Percentiles rank a stretch among this genome's conserved stretches.
Conservation (phyloP, 2,888 invertebrate species). For the Macrophya alboannulata region DNA sequence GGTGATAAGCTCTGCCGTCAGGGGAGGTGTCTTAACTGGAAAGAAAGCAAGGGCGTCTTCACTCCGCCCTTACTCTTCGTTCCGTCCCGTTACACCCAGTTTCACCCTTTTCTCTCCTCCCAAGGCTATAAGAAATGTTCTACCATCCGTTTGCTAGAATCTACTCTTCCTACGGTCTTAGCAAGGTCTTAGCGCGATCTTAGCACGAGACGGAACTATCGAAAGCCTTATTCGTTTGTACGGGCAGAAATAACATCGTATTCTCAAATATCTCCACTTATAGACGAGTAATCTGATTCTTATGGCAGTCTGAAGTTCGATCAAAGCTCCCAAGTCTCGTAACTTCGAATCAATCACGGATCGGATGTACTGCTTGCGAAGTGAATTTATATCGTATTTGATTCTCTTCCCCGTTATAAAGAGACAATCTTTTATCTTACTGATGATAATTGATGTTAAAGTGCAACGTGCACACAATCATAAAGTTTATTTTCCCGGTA, state of each 20-base stretch:
- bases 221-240: background rate
- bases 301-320: background rate
- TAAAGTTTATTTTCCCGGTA: background rate
- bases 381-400: background rate
- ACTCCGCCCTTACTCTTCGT: constrained; percentile 53
- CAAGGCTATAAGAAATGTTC: constrained; percentile 47
- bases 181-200: constrained; percentile 38
- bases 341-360: constrained; percentile 1
- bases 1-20: constrained; percentile 62
- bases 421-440: background rate
- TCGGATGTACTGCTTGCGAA: background rate
- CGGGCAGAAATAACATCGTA: background rate
- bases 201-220: constrained; percentile 34
- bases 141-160: constrained; percentile 50
- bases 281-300: constrained; percentile 24
- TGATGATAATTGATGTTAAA: background rate
- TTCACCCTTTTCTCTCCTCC: constrained; percentile 46
- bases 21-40: constrained; percentile 52
- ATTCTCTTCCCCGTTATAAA: background rate
- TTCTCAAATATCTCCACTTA: constrained; percentile 21
- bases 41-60: constrained; percentile 51
- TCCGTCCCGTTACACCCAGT: constrained; percentile 52
- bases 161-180: constrained; percentile 48
- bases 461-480: background rate
- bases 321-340: background rate